Base-by-base conservation (phyloP, 1,140 invertebrate species). In the Rhysida immarginata region DNA sequence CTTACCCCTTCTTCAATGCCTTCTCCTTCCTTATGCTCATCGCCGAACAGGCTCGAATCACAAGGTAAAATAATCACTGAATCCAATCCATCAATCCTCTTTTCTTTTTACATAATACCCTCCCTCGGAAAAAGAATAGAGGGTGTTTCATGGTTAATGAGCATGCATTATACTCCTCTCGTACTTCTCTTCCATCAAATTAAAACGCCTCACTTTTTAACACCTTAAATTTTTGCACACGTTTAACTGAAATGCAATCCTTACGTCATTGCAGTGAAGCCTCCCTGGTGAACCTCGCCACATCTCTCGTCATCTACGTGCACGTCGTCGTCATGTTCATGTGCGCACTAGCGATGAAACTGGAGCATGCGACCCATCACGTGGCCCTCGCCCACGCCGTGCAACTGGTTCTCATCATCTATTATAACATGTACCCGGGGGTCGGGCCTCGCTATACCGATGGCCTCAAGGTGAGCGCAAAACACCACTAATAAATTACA, bases 271-370 rank as follows among this genome's bases (percentile, higher is more conserved):
- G 35, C 35, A 41, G 35, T 41, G 35, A 41, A 41, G 35, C 35
- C n/a, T 48, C 45, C 11, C 21, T 48, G 8, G 11, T 48, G 11
- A 13, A 11, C 23, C 8, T 48, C 23, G 11, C 26, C 24, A 26
- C 49, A 25, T 51, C 49, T 13, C 13, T 51, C 24, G 26, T 51
- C 8, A 51, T 51, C 20, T 51, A 51, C 24, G 13, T 27, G 3
- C 49, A 51, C 20, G 49, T 51, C 13, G 49, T 51, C 24, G 3
- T 11, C 24, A 51, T 51, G 49, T 51, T 51, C 20, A 51, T 51
- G 49, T 51, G 49, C 20, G 49, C 49, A 11, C 26, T 51, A 25
- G 49, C 49, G 3, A 25, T 51, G 24, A 51, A 51, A 27, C 20
- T 51, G 49, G 49, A 27, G 11, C 24, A 51, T 51, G 49, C 49